Percentiles rank a stretch among this genome's conserved stretches.
These are phyloP conservation scores for Argyrosomus japonicus DNA, from an alignment of 2,113 vertebrate species.

Conservation along the genomic window DNA sequence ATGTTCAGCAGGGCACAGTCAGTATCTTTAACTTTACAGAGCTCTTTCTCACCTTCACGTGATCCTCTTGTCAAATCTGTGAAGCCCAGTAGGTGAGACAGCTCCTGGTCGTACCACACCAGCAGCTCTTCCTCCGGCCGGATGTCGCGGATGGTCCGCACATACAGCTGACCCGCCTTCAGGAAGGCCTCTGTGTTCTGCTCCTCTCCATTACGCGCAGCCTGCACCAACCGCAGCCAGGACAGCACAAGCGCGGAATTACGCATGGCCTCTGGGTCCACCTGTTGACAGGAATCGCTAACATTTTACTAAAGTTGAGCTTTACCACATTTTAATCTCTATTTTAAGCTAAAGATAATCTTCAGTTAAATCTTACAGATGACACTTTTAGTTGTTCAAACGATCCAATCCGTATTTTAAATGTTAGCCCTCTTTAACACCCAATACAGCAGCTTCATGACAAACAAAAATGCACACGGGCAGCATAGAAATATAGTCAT, in stretches of 20 bases:
- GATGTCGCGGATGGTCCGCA: conserved; percentile 84
- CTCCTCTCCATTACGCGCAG: conserved; percentile 84
- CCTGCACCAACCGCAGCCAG: conserved; percentile 87
- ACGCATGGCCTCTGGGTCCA: conserved; percentile 87
- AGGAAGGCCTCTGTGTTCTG: conserved; percentile 88
- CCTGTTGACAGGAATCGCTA: conserved; percentile 75
- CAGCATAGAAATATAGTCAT: too few species aligned
- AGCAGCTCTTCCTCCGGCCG: conserved; percentile 88
- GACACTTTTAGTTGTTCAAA: background rate
- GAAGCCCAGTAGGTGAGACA: conserved; percentile 89
- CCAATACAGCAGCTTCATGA: background rate
- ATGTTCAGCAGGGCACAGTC: background rate
- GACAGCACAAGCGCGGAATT: conserved; percentile 85
- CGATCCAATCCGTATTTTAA: background rate
- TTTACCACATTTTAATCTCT: background rate
- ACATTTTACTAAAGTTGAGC: background rate
- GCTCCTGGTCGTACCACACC: conserved; percentile 91
- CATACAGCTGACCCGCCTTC: conserved; percentile 87
- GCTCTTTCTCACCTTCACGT: conserved; percentile 80
- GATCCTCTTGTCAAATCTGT: conserved; percentile 80
- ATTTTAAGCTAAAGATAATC: background rate
- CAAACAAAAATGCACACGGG: background rate
- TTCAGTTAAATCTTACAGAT: too few species aligned
- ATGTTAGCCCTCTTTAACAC: background rate
- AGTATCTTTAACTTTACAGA: background rate